Evolutionary conservation across 1,140 invertebrate genomes (phyloP).

Genomic region (Dermatophagoides farinae): DNA sequence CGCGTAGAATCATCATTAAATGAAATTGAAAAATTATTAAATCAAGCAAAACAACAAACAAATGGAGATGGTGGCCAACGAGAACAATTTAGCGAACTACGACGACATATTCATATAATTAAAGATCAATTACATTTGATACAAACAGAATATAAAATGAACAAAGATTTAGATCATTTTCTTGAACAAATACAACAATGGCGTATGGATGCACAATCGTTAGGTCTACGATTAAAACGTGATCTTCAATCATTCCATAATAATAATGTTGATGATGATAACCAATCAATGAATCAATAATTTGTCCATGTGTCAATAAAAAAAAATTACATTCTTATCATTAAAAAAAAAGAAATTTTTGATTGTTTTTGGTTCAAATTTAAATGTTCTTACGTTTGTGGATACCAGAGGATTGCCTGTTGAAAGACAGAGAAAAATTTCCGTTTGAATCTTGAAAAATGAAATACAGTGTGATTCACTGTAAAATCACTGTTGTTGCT

Average conservation of each 20-base stretch:
- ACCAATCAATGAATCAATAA: neutral
- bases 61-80: neutral
- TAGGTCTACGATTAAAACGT: neutral
- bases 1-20: neutral
- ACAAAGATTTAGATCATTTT: conserved; percentile 5
- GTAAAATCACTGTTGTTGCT: too few relatives aligned
- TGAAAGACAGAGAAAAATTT: too few relatives aligned
- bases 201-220: neutral
- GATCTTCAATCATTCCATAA: neutral
- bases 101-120: neutral
- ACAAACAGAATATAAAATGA: conserved; percentile 2
- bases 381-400: too few relatives aligned
- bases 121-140: neutral
- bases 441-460: too few relatives aligned
- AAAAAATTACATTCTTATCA: too few relatives aligned
- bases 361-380: too few relatives aligned
- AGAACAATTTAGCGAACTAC: neutral
- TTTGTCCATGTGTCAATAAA: too few relatives aligned
- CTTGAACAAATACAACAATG: neutral
- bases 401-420: too few relatives aligned
- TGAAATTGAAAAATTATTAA: neutral
- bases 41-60: neutral
- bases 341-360: too few relatives aligned
- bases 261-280: too few relatives aligned
- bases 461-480: too few relatives aligned